Evolutionary conservation across 2,797 vertebrate genomes (phyloP), one percentile per base, ranked within the genome.

Genomic region (Amblyopsis hoosieri): DNA sequence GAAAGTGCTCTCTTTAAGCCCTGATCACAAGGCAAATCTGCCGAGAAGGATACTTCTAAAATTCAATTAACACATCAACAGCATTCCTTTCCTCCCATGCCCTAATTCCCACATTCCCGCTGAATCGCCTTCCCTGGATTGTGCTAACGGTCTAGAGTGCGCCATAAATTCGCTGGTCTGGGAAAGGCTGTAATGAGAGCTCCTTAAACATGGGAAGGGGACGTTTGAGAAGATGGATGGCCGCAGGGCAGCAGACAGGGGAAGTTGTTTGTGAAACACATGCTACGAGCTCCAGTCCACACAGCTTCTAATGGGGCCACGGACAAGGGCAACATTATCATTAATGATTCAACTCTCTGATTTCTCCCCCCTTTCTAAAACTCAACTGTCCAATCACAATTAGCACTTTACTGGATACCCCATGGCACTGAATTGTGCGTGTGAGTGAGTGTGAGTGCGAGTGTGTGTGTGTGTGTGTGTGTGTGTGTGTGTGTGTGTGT

Each of bases 321-420:
- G 93, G 94, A 95, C 94, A 95, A 94, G 93, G 91, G 94, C 91
- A 94, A 95, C 94, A 94, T 93, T 93, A 92, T 94, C 93, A 94
- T 95, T 96, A 96, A 95, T 95, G 94, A 96, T 90, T 85, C 91
- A 90, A 85, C 89, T 92, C 91, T 93, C 76, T 23, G n/a, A n/a
- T n/a, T 66, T 91, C 87, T 74, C 11, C 12, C 52, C 76, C 67
- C 65, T 57, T 45, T 67, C 69, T 5, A n/a, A 51, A n/a, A 51
- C 6, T 14, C 71, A 23, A 29, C 55, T 69, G 62, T 63, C 63
- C 54, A 17, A 66, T 42, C 45, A 93, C 95, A 96, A 96, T 98
- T 96, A 96, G 91, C 93, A 93, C 94, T 95, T 93, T 92, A 92
- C 90, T 92, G 94, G 90, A 90, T 93, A 85, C 93, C 95, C 93